Base-by-base conservation (phyloP, 2,113 vertebrate genomes). In the Phasianus colchicus region DNA sequence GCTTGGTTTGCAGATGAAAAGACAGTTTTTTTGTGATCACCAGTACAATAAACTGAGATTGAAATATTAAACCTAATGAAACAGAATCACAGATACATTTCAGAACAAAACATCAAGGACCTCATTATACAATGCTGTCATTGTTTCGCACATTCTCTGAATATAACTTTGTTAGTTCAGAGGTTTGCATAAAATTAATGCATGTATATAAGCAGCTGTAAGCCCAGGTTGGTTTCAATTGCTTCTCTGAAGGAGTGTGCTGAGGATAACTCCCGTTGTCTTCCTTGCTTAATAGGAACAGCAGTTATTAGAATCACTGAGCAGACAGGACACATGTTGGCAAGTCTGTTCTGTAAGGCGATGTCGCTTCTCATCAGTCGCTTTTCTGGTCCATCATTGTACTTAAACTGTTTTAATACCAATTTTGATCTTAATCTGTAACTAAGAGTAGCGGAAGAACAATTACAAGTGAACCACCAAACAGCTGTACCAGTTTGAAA, bases 401-500 rank as follows among this genome's bases (percentile, higher is more conserved):
- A 94, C 96, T 95, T 96, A 97, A 97, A 92, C 83, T 83, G 86
- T 95, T 92, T 89, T 75, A 34, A 55, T 71, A 91, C 4, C 36
- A 64, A 4, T 6, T 86, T 79, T 71, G 25, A 90, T 95, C 91
- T 96, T 93, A 91, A 90, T 91, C 82, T 89, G 0, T 83, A 67
- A 91, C 87, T 73, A 96, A 69, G 54, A 77, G 81, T 74, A 92
- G 63, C 94, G 93, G 87, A 91, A 96, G 87, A 97, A 95, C 95
- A 93, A 90, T 70, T 96, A 85, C 63, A 83, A 38, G 4, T 91
- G 63, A 90, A 86, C 77, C 95, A 94, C 71, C 85, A 65, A 97
- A 97, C 84, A 97, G 92, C 52, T 95, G 67, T 92, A 93, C 58
- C 87, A 80, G 55, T 96, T 93, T 88, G 70, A 95, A 95, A 96